phyloP scores from a whole-genome alignment of 2,797 vertebrate genomes.

The Merluccius polli region DNA sequence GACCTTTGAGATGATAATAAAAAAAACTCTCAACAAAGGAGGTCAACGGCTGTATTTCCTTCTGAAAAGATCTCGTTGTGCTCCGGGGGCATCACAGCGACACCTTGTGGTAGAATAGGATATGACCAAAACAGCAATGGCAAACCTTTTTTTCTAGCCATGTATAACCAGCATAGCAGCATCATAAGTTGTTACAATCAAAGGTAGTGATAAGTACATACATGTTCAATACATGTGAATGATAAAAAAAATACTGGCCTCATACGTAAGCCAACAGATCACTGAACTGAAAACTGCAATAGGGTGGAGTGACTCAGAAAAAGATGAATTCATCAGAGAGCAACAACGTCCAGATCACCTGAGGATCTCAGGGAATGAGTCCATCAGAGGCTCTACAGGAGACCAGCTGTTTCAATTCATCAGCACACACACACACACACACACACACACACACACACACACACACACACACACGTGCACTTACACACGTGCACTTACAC shows the following conservation, averaged over 20 bases:
- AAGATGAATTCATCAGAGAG: background rate
- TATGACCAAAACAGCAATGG: slow-evolving; percentile 1
- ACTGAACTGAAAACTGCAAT: background rate
- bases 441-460: background rate
- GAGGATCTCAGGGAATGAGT: slow-evolving; percentile 42
- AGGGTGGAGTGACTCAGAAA: background rate
- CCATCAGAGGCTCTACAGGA: slow-evolving; percentile 42
- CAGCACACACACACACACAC: slow-evolving; percentile 9
- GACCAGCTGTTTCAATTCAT: slow-evolving; percentile 53
- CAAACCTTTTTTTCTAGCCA: background rate
- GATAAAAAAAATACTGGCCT: background rate
- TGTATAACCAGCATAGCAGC: background rate
- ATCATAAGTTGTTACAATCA: background rate
- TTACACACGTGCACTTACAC: background rate
- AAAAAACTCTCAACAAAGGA: background rate
- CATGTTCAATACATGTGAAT: background rate
- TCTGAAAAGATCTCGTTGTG: background rate
- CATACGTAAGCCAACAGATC: background rate
- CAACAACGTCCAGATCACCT: slow-evolving; percentile 38
- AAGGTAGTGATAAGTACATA: background rate
- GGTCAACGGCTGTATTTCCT: background rate
- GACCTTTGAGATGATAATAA: background rate
- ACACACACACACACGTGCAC: background rate
- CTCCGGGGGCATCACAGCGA: slow-evolving; percentile 47
- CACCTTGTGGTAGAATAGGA: slow-evolving; percentile 46